Percentiles rank a stretch among this genome's conserved stretches.
Evolutionary conservation across 35 echinoderm and acorn worm genomes (phyloP).

Genomic region (Eucidaris tribuloides): DNA sequence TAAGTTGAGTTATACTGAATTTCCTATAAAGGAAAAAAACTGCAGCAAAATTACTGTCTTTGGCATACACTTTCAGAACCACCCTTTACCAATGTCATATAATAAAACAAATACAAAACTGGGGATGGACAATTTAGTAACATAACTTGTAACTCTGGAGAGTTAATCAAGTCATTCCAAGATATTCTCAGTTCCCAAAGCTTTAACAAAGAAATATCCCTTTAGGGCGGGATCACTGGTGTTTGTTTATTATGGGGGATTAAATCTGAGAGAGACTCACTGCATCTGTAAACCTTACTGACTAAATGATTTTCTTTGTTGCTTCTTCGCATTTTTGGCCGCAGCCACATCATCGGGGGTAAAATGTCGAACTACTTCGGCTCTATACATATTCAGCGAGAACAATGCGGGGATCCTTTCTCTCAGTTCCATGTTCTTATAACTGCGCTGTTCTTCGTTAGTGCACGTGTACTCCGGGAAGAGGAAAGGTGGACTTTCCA

Average conservation of each 20-base stretch:
- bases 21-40: no score
- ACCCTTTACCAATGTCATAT: no score
- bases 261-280: background rate
- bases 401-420: constrained; percentile 49
- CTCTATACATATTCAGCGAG: constrained; percentile 78
- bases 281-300: background rate
- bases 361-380: constrained; percentile 34
- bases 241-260: background rate
- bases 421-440: background rate
- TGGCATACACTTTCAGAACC: no score
- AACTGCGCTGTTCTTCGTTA: constrained; percentile 29
- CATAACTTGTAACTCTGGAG: no score
- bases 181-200: no score
- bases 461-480: constrained; percentile 77
- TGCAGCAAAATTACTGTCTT: no score
- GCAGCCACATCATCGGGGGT: background rate
- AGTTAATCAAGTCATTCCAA: no score
- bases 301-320: background rate
- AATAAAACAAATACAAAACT: no score
- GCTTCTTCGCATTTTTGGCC: background rate
- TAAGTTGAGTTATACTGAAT: no score
- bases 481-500: constrained; percentile 54
- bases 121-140: no score
- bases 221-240: background rate
- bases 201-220: background rate